These are phyloP conservation scores for Parapristionchus giblindavisi DNA, from an alignment of 2,888 invertebrate species.

Conservation along the genomic window DNA sequence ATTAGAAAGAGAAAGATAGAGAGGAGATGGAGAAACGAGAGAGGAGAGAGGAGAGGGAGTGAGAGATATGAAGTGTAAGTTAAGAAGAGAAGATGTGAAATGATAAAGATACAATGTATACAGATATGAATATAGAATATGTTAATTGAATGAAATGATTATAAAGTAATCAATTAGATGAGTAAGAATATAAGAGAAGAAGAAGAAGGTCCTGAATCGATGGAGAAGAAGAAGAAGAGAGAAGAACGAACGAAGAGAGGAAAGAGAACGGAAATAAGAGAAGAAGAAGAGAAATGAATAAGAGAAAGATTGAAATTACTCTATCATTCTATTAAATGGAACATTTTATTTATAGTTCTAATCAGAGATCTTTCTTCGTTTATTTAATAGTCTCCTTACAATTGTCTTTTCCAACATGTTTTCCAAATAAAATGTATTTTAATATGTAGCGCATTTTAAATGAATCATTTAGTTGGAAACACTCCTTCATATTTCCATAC, in stretches of 20 bases:
- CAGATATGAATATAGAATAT: neutral
- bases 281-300: neutral
- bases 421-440: too few relatives aligned
- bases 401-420: too few relatives aligned
- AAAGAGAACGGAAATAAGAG: neutral
- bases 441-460: too few relatives aligned
- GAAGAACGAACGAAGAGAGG: neutral
- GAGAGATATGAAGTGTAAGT: neutral
- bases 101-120: neutral
- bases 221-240: constrained; percentile 15
- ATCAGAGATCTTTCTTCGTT: too few relatives aligned
- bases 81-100: constrained; percentile 10
- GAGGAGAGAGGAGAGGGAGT: neutral
- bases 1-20: neutral
- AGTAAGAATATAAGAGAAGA: constrained; percentile 2
- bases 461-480: too few relatives aligned
- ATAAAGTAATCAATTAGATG: neutral
- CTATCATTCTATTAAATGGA: neutral
- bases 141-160: neutral
- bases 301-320: neutral
- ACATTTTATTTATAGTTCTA: too few relatives aligned
- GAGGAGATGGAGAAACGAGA: neutral
- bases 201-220: neutral
- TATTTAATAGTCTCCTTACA: too few relatives aligned
- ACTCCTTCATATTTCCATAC: too few relatives aligned